Base-by-base conservation (phyloP, 2,888 invertebrate species). In the Eupithecia abbreviata region DNA sequence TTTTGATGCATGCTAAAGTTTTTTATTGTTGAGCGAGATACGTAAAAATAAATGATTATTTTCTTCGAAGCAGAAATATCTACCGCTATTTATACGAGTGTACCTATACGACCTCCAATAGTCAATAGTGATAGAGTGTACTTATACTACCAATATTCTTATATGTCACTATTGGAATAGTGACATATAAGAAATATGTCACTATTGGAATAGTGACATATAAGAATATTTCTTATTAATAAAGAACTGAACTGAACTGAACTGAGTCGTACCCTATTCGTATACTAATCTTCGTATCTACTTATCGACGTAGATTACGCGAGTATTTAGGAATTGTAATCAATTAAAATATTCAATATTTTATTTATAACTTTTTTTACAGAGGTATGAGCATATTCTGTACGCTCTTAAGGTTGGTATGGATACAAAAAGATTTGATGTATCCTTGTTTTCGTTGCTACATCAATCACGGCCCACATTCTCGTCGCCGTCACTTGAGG, bases 381-480 rank as follows among this genome's bases (percentile, higher is more conserved):
- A 30, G 41, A 72, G 80, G 84, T 84, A 84, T 82, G 84, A 80
- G 77, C 82, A 84, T 85, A 84, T 79, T 84, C 76, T 77, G 82
- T 84, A 86, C 83, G 83, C 86, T 45, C 43, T 18, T 85, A 87
- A 88, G 86, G 82, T 76, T 80, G 77, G 78, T 83, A 80, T 9
- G 18, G 18, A 4, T 82, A 90, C 87, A 90, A 90, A 90, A 89
- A 88, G 85, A 89, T 90, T 90, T 89, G 88, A 90, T 87, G 85
- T 89, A 89, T 89, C 85, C 87, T 87, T 90, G 88, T 90, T 90
- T 85, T 87, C 85, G 82, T 78, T 84, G 85, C 86, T 85, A 89
- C 91, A 92, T 92, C 91, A 92, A 92, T 92, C 92, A 92, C 88
- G 85, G 82, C 83, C 84, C 85, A 87, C 86, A 88, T 90, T 90